Conservation (phyloP, 2,797 vertebrate species). For the Microctenopoma steveboyesi region DNA sequence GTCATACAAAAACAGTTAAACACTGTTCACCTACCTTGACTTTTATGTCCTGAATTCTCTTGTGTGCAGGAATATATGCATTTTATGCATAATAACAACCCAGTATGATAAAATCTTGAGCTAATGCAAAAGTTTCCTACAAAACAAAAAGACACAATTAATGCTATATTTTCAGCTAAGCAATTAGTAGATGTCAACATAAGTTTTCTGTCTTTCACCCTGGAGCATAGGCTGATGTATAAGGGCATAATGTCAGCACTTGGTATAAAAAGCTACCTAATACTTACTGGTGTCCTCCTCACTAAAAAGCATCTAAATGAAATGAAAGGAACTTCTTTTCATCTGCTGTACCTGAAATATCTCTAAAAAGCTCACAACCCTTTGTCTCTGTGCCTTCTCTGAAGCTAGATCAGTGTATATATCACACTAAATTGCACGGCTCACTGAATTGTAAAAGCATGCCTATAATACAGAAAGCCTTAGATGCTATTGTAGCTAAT, state of each 20-base stretch:
- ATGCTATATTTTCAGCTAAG: constrained; percentile 17
- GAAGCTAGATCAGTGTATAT: constrained; percentile 21
- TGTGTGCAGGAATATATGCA: constrained; percentile 37
- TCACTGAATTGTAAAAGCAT: constrained; percentile 22
- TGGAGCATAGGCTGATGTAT: constrained; percentile 11
- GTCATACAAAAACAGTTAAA: constrained; percentile 27
- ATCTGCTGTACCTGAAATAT: constrained; percentile 8
- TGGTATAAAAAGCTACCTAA: constrained; percentile 13
- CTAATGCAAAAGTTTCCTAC: constrained; percentile 34
- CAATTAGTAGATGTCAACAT: constrained; percentile 26
- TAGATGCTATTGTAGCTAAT: constrained; percentile 29
- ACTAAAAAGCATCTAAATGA: constrained; percentile 17
- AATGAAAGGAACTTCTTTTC: constrained; percentile 18
- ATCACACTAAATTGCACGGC: constrained; percentile 26
- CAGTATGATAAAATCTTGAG: constrained; percentile 25
- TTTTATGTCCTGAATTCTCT: constrained; percentile 35
- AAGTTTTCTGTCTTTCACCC: constrained; percentile 16
- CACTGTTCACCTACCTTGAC: constrained; percentile 19
- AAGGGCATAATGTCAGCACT: constrained; percentile 6
- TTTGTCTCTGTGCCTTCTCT: constrained; percentile 11
- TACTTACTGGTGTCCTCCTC: constrained; percentile 7
- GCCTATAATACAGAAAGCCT: constrained; percentile 27
- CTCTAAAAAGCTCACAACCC: neutral
- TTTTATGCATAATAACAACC: constrained; percentile 50
- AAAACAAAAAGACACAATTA: constrained; percentile 37